Conservation (phyloP, 2,888 invertebrate species). For the Macrophya alboannulata region DNA sequence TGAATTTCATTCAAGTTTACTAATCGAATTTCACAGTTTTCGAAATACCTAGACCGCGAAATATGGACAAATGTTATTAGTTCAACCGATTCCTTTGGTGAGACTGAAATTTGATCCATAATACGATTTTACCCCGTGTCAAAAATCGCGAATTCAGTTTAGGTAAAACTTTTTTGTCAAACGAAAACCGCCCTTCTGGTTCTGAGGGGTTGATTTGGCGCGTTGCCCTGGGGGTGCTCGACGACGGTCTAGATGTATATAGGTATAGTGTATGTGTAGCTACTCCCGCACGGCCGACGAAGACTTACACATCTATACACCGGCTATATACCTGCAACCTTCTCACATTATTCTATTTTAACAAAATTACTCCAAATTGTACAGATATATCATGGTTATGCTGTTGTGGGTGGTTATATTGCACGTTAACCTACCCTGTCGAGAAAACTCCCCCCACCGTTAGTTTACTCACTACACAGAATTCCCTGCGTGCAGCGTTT, state of each 20-base stretch:
- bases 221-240: constrained; percentile 46
- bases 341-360: constrained; percentile 70
- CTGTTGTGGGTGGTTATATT: constrained; percentile 70
- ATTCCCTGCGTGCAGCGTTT: background rate
- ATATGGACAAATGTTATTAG: background rate
- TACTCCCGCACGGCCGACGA: background rate
- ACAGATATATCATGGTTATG: constrained; percentile 72
- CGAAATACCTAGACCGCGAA: background rate
- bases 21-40: too few species aligned
- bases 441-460: background rate
- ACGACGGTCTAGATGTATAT: constrained; percentile 17
- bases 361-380: constrained; percentile 72
- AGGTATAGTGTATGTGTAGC: constrained; percentile 13
- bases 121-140: background rate
- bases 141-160: background rate
- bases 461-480: background rate
- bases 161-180: constrained; percentile 16
- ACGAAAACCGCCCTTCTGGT: constrained; percentile 27
- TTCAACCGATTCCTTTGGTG: background rate
- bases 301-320: background rate
- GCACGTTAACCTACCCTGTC: constrained; percentile 65
- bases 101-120: background rate
- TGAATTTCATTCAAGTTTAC: too few species aligned
- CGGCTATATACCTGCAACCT: constrained; percentile 15
- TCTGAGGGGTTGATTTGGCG: constrained; percentile 39